Evolutionary conservation across 2,797 vertebrate species (phyloP).

Genomic region (Microctenopoma stevenorrisi): DNA sequence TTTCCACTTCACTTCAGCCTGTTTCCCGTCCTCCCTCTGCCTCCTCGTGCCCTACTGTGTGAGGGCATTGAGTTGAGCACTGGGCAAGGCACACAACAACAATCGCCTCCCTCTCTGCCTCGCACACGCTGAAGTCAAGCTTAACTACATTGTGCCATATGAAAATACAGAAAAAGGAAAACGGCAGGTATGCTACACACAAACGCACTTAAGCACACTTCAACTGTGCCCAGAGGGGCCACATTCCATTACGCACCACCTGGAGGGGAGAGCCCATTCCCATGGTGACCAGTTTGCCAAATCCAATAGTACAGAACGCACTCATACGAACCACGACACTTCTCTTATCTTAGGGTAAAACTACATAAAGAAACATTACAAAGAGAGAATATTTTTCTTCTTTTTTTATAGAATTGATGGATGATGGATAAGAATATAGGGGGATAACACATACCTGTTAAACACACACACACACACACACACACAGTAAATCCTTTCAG

Average conservation of each 20-base stretch:
- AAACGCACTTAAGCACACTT: slow-evolving; percentile 12
- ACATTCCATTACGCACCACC: slow-evolving; percentile 77
- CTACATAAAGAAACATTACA: slow-evolving; percentile 4
- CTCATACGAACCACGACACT: too few relatives aligned
- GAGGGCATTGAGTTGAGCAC: slow-evolving; percentile 74
- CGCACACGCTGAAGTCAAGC: slow-evolving; percentile 41
- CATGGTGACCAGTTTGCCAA: slow-evolving; percentile 68
- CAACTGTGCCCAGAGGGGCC: slow-evolving; percentile 60
- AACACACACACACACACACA: not conserved
- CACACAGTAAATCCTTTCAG: slow-evolving; percentile 8
- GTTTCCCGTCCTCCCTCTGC: slow-evolving; percentile 42
- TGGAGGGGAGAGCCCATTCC: slow-evolving; percentile 72
- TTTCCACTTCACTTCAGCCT: slow-evolving; percentile 53
- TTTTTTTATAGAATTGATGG: too few relatives aligned
- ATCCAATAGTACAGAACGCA: slow-evolving; percentile 15
- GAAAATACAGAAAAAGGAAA: slow-evolving; percentile 50
- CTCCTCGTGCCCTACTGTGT: slow-evolving; percentile 61
- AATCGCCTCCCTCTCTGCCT: slow-evolving; percentile 36
- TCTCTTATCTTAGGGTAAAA: not conserved
- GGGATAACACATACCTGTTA: slow-evolving; percentile 1
- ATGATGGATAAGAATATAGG: not conserved
- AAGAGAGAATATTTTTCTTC: not conserved
- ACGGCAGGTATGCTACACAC: slow-evolving; percentile 51
- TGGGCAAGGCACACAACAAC: slow-evolving; percentile 72
- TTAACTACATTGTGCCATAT: slow-evolving; percentile 51